Conservation (phyloP, 2,113 vertebrate genomes). For the Macrotus californicus region DNA sequence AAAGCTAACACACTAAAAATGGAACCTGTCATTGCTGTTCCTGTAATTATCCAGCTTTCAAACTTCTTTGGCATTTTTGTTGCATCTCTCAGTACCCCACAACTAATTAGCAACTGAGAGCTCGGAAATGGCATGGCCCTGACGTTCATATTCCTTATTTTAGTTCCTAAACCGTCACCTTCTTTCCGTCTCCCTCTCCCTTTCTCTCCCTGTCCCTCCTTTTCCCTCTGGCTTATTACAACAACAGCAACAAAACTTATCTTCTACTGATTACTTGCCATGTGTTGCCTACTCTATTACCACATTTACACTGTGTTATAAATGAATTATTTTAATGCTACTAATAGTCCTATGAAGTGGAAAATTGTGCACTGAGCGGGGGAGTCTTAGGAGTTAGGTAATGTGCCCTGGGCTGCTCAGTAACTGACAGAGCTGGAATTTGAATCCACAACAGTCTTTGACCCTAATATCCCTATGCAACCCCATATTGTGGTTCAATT, state of each 20-base stretch:
- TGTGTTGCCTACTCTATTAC: background rate
- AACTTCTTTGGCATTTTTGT: background rate
- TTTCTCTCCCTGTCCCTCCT: too few relatives aligned
- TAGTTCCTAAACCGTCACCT: background rate
- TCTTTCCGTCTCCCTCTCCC: background rate
- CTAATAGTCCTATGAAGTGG: background rate
- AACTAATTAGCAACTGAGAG: background rate
- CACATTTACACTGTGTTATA: background rate
- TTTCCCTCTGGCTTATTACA: background rate
- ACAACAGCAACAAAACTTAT: background rate
- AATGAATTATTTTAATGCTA: background rate
- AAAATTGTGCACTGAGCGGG: background rate
- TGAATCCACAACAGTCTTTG: background rate
- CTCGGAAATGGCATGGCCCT: background rate
- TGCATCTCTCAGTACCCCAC: background rate
- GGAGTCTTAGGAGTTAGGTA: background rate
- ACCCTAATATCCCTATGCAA: background rate
- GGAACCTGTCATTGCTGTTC: background rate
- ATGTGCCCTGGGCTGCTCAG: background rate
- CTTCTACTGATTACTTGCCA: background rate
- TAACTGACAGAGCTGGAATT: background rate
- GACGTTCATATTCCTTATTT: background rate
- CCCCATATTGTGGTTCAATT: background rate
- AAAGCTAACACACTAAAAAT: background rate
- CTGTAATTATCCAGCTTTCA: background rate